phyloP scores from a whole-genome alignment of 2,113 vertebrate genomes.

The Colistium nudipinnis region DNA sequence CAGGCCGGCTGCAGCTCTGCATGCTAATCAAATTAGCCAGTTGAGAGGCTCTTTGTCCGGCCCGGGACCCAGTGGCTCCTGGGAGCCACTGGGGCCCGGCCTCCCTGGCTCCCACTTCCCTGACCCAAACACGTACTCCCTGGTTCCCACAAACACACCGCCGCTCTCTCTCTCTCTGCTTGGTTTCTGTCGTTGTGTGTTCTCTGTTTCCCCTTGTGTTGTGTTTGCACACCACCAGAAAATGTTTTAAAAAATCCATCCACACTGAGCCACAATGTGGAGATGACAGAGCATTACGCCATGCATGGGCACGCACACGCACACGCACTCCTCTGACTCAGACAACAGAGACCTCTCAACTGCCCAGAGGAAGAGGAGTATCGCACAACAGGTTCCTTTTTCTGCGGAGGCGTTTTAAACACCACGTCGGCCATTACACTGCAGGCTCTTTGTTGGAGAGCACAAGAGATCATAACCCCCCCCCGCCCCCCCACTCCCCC shows the following conservation, averaged over 20 bases:
- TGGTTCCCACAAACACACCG: constrained; percentile 50
- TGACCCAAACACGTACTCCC: constrained; percentile 51
- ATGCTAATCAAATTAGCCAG: constrained; percentile 77
- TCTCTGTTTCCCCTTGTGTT: constrained; percentile 10
- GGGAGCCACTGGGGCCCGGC: constrained; percentile 64
- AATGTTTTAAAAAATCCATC: not conserved
- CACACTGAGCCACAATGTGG: constrained; percentile 1
- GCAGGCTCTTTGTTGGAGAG: constrained; percentile 64
- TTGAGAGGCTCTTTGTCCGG: constrained; percentile 79
- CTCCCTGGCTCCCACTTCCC: constrained; percentile 38
- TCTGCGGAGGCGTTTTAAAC: constrained; percentile 49
- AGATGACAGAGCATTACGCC: constrained; percentile 4
- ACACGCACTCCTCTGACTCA: constrained; percentile 31
- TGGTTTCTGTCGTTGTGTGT: constrained; percentile 44
- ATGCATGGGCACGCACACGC: not conserved
- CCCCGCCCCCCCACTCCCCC: too few relatives aligned
- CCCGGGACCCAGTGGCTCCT: constrained; percentile 50
- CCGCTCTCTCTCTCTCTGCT: constrained; percentile 43
- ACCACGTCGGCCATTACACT: constrained; percentile 58
- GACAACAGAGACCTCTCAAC: constrained; percentile 57
- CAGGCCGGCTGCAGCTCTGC: constrained; percentile 51
- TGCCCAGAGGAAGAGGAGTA: constrained; percentile 66
- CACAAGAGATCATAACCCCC: constrained; percentile 51
- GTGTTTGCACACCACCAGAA: constrained; percentile 1
- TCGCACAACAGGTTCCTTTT: constrained; percentile 76